These are phyloP conservation scores for Potorous gilbertii DNA, from an alignment of 2,797 vertebrate species.

Conservation along the genomic window DNA sequence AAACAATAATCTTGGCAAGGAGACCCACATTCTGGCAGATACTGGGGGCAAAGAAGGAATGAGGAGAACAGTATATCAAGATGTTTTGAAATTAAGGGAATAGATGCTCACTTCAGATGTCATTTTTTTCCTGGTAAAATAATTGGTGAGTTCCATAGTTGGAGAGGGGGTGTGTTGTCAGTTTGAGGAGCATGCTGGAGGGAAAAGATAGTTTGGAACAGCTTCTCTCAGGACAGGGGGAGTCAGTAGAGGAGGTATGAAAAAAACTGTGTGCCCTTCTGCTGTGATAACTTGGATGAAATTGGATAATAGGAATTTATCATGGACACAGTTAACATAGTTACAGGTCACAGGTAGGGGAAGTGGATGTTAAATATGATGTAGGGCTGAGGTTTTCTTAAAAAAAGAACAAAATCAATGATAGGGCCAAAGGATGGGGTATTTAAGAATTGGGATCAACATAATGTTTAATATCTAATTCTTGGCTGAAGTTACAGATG, in stretches of 20 bases:
- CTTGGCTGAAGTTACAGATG: neutral
- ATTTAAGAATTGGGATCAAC: neutral
- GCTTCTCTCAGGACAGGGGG: neutral
- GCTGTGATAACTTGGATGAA: neutral
- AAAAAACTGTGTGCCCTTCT: neutral
- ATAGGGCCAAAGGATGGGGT: neutral
- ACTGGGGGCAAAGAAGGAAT: neutral
- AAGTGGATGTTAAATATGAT: no score
- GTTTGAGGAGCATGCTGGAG: neutral
- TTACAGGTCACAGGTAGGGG: neutral
- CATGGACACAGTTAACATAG: no score
- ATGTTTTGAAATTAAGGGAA: neutral
- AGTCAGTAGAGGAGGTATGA: neutral
- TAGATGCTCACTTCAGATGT: neutral
- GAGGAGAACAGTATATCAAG: neutral
- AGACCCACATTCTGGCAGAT: neutral
- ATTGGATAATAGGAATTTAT: neutral
- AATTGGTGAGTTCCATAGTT: neutral
- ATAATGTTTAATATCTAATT: neutral
- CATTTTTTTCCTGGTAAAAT: neutral
- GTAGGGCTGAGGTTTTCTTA: neutral
- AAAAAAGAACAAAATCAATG: neutral
- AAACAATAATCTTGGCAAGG: neutral
- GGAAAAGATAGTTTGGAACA: neutral
- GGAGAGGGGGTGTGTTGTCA: no score